phyloP scores from a whole-genome alignment of 2,888 invertebrate species.

The Drosophila yooni region DNA sequence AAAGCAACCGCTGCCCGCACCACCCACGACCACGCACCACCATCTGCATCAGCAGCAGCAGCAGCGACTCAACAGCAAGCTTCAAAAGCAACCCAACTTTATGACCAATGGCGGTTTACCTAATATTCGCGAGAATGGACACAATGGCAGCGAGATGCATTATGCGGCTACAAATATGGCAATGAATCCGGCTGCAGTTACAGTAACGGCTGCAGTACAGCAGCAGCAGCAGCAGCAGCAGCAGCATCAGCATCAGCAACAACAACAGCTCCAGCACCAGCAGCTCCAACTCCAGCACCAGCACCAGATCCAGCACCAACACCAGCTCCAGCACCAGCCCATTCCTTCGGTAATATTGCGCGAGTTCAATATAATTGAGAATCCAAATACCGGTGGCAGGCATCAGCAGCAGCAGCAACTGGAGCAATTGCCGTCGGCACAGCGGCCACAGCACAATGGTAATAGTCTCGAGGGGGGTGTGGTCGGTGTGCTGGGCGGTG shows the following conservation, averaged over 20 bases:
- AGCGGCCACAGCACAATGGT: slow-evolving; percentile 40
- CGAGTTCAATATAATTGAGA: slow-evolving; percentile 85
- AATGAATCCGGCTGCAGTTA: slow-evolving; percentile 14
- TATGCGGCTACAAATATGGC: slow-evolving; percentile 39
- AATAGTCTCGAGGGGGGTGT: slow-evolving; percentile 37
- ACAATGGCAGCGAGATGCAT: slow-evolving; percentile 60
- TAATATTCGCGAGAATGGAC: slow-evolving; percentile 83
- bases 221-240: slow-evolving; percentile 47
- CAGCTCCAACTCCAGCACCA: slow-evolving; percentile 60
- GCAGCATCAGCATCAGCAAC: slow-evolving; percentile 1
- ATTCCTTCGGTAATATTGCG: slow-evolving; percentile 86
- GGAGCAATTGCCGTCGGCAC: slow-evolving; percentile 60
- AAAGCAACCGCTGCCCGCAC: slow-evolving; percentile 51
- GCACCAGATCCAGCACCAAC: slow-evolving; percentile 52
- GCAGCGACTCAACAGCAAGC: slow-evolving; percentile 82
- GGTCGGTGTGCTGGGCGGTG: slow-evolving; percentile 62
- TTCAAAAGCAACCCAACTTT: slow-evolving; percentile 82
- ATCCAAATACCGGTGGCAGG: slow-evolving; percentile 84
- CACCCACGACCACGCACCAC: slow-evolving; percentile 61
- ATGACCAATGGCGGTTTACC: slow-evolving; percentile 83
- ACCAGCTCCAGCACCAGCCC: slow-evolving; percentile 67
- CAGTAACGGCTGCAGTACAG: slow-evolving; percentile 21
- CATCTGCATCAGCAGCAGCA: slow-evolving; percentile 83
- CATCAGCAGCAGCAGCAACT: slow-evolving; percentile 55
- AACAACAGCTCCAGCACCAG: slow-evolving; percentile 37